A percentile compares a stretch with the other conserved stretches of the same genome.
phyloP scores from a whole-genome alignment of 1,140 invertebrate species.

The Nasonia longicornis region DNA sequence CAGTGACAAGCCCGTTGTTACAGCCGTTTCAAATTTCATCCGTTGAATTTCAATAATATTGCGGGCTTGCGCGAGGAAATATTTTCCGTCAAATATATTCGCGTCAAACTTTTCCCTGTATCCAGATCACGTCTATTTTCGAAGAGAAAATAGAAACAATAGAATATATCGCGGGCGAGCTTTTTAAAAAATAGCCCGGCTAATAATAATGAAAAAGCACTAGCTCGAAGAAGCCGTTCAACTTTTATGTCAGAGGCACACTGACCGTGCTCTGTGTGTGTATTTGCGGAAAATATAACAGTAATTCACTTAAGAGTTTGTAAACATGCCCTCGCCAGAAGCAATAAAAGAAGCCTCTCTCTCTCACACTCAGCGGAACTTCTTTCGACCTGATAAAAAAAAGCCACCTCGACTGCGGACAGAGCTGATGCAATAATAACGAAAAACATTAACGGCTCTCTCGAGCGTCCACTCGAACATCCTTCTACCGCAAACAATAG shows the following conservation, averaged over 20 bases:
- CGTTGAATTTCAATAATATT: background rate
- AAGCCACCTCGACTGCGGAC: background rate
- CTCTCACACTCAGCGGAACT: background rate
- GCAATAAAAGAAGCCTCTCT: background rate
- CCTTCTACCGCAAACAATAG: background rate
- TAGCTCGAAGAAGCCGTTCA: background rate
- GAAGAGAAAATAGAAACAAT: too few relatives aligned
- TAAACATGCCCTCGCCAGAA: background rate
- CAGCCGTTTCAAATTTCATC: background rate
- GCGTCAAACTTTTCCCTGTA: too few relatives aligned
- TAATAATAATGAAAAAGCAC: background rate
- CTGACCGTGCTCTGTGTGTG: background rate
- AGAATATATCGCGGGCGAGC: too few relatives aligned
- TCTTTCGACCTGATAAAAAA: background rate
- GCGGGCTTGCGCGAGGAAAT: background rate
- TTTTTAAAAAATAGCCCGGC: too few relatives aligned
- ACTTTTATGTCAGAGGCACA: background rate
- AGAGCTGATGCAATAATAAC: constrained; percentile 21
- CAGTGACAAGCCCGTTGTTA: background rate
- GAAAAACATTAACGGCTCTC: constrained; percentile 20
- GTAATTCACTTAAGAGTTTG: background rate
- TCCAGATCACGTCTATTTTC: too few relatives aligned
- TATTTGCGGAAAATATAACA: background rate
- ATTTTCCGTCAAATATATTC: too few relatives aligned
- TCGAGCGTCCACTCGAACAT: background rate